These are phyloP conservation scores for Hydropsyche betteni DNA, from an alignment of 2,888 invertebrate species.

Conservation along the genomic window DNA sequence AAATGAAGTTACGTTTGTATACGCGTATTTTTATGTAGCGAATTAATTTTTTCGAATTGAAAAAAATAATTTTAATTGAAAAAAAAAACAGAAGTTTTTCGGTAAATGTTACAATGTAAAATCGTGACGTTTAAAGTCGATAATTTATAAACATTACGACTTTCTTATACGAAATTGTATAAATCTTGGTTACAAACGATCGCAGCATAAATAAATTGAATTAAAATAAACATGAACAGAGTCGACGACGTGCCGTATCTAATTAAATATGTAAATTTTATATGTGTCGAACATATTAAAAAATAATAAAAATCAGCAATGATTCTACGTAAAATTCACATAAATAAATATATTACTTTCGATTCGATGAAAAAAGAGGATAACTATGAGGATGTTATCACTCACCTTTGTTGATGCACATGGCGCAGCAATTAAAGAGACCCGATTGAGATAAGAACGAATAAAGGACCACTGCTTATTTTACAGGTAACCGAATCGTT, in stretches of 20 bases:
- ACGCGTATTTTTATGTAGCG: too few relatives aligned
- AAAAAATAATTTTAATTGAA: neutral
- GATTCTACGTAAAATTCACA: neutral
- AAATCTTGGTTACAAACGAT: too few relatives aligned
- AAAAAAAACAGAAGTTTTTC: neutral
- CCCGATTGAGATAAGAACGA: constrained; percentile 18
- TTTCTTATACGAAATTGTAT: too few relatives aligned
- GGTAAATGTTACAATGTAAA: neutral
- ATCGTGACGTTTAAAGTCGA: neutral
- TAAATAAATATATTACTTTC: neutral
- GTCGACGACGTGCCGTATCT: constrained; percentile 3
- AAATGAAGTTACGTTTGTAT: too few relatives aligned
- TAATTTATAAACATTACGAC: too few relatives aligned
- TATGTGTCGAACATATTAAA: constrained; percentile 23
- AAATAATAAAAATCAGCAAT: constrained; percentile 19
- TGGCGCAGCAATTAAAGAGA: constrained; percentile 22
- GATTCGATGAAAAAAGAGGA: neutral
- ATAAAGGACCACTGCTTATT: constrained; percentile 11
- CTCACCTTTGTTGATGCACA: neutral
- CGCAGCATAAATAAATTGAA: neutral
- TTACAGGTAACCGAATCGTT: too few relatives aligned
- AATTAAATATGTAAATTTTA: constrained; percentile 27
- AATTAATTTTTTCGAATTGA: too few relatives aligned
- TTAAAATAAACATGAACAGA: constrained; percentile 7
- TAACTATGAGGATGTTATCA: constrained; percentile 25